Evolutionary conservation across 2,113 vertebrate species (phyloP), one percentile per base, ranked within the genome.

Genomic region (Microtus montanus): DNA sequence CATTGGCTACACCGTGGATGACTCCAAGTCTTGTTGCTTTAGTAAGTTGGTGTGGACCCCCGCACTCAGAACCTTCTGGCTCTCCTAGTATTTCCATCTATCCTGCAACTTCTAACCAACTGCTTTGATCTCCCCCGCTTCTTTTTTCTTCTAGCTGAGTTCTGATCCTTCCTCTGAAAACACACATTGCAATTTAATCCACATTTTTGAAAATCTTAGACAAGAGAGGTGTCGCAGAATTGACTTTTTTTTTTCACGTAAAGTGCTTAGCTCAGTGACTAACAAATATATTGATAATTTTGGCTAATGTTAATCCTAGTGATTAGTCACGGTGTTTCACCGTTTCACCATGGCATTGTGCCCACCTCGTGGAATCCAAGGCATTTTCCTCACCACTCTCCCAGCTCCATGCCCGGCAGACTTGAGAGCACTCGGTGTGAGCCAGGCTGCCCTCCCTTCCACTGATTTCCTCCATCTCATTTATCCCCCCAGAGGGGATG

Each of bases 1-100:
- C 54, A 1, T 28, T 78, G 24, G 35, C n/a, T 15, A 0, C 13
- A 15, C 49, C 3, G 0, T 20, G 1, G 28, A 9, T 71, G 64
- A 10, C 33, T 10, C 58, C 19, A 9, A 1, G 11, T 26, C 15
- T 0, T 1, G 49, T 38, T 41, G 61, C 20, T 33, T 54, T 44
- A 66, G 12, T 28, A 19, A 47, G 22, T 11, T 1, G 0, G 9
- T 85, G 63, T 66, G 41, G 61, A 66, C 9, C 61, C 38, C 19
- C 5, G 8, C 28, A 80, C 33, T 4, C 41, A 14, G 64, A 86
- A 47, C 5, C 1, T 33, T 26, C 28, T 28, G 5, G 5, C 41
- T 47, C 74, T 41, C 38, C 14, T 70, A 6, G 2, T 22, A 10
- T 49, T 54, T 80, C 49, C 49, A 58, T 58, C 58, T 58, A 58